Evolutionary conservation across 2,797 vertebrate species (phyloP).

Genomic region (Acomys russatus): DNA sequence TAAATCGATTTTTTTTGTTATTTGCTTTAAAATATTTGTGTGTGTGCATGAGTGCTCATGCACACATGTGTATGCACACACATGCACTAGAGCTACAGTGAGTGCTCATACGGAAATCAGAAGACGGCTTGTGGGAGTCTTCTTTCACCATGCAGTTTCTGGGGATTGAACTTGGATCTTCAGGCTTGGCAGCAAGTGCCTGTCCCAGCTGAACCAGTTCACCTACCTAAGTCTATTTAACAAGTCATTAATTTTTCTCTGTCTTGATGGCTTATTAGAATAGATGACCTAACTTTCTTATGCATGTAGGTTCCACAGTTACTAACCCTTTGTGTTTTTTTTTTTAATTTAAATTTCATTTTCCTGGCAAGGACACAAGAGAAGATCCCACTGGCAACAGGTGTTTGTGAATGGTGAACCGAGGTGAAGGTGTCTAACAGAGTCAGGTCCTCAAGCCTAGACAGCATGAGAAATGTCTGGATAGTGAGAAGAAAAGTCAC

Average conservation of each 20-base stretch:
- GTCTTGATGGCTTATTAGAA: neutral
- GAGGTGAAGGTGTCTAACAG: neutral
- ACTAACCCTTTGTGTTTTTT: neutral
- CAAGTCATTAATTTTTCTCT: neutral
- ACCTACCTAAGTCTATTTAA: neutral
- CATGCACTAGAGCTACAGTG: neutral
- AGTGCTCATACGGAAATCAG: neutral
- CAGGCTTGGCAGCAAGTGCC: neutral
- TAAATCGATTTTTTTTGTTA: neutral
- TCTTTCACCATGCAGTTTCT: neutral
- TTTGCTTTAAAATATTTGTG: neutral
- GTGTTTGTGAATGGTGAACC: neutral
- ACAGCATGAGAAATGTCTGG: neutral
- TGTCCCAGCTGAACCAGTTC: neutral
- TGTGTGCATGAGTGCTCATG: fast-evolving
- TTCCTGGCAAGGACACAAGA: neutral
- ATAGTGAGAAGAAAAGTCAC: neutral
- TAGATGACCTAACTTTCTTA: conserved; percentile 1
- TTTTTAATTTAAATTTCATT: no score
- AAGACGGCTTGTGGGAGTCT: neutral
- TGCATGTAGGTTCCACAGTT: neutral
- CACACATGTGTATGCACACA: neutral
- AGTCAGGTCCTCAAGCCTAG: neutral
- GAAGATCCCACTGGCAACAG: neutral
- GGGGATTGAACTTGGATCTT: neutral